phyloP scores from a whole-genome alignment of 2,113 vertebrate species.

The Apteryx owenii region DNA sequence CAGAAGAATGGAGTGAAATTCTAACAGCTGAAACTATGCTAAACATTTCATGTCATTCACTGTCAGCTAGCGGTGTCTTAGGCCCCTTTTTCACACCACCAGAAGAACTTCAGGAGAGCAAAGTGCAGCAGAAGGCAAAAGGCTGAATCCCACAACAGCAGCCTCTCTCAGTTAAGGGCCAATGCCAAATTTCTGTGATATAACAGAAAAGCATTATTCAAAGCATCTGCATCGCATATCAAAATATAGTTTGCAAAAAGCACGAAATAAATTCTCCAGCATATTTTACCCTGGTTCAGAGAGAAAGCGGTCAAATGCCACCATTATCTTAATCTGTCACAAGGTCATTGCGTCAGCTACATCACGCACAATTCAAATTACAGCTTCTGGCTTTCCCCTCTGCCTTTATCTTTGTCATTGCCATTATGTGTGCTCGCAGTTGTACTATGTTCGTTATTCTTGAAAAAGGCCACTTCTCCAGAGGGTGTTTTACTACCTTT shows the following conservation, averaged over 20 bases:
- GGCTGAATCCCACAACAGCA: neutral
- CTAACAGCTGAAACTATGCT: neutral
- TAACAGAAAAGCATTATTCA: neutral
- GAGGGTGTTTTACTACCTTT: neutral
- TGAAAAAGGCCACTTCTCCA: neutral
- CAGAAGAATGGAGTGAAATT: neutral
- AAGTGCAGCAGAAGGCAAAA: neutral
- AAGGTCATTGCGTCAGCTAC: neutral
- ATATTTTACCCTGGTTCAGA: neutral
- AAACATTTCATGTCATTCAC: neutral
- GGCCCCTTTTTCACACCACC: neutral
- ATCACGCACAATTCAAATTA: fast-evolving
- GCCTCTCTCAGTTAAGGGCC: neutral
- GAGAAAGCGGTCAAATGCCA: neutral
- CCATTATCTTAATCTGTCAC: neutral
- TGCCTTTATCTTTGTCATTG: neutral
- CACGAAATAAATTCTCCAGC: neutral
- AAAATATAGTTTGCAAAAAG: neutral
- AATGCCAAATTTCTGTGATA: neutral
- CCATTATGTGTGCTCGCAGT: neutral
- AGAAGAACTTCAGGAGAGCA: neutral
- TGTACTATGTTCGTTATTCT: neutral
- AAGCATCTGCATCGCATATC: neutral
- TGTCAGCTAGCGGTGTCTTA: neutral
- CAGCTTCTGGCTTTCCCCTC: neutral